Evolutionary conservation across 2,113 vertebrate species (phyloP).

Genomic region (Proteles cristata): DNA sequence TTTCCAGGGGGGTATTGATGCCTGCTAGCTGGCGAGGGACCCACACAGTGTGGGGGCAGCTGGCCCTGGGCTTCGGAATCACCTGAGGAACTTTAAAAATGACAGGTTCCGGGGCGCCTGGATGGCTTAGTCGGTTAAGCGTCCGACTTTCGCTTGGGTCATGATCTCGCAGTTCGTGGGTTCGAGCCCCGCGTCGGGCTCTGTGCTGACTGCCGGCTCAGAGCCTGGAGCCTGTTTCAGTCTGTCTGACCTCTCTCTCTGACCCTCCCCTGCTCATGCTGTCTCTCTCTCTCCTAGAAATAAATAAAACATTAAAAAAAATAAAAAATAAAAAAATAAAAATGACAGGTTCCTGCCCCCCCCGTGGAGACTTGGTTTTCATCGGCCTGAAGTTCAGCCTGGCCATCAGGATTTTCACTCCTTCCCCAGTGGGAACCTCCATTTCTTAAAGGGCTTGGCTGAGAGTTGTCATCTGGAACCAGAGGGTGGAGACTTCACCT

Average conservation of each 20-base stretch:
- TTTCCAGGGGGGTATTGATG: not conserved
- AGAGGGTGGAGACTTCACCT: not conserved
- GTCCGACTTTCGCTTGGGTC: too few species aligned
- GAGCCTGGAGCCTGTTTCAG: too few species aligned
- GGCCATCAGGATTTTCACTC: not conserved
- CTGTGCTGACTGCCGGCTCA: too few species aligned
- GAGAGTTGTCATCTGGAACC: not conserved
- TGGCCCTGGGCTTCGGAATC: not conserved
- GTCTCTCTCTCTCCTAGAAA: too few species aligned
- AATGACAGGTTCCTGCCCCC: not conserved
- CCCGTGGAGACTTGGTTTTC: not conserved
- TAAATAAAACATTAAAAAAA: too few species aligned
- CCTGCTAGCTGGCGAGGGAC: not conserved
- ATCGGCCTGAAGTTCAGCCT: not conserved
- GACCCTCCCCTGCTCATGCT: too few species aligned
- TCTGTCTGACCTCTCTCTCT: too few species aligned
- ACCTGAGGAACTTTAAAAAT: not conserved
- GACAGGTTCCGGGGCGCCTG: too few species aligned
- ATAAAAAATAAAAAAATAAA: too few species aligned
- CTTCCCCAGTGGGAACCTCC: not conserved
- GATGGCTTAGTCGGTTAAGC: too few species aligned
- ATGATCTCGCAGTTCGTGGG: too few species aligned
- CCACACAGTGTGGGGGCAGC: not conserved
- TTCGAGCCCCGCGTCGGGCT: too few species aligned
- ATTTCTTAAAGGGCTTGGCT: not conserved